Base-by-base conservation (phyloP, 53 echinoderm and acorn worm genomes). In the Hippasteria phrygiana region DNA sequence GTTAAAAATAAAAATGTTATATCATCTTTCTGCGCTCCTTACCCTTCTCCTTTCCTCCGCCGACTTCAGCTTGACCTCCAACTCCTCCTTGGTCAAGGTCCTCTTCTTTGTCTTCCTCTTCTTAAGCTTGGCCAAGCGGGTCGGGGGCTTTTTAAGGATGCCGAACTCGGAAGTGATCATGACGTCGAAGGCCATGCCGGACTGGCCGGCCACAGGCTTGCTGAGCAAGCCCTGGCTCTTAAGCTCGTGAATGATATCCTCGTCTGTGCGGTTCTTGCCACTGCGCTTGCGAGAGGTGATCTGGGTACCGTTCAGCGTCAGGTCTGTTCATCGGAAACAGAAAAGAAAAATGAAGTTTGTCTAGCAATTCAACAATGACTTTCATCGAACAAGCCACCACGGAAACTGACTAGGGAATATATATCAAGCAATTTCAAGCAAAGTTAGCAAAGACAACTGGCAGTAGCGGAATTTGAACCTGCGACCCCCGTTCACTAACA, bases 31-130 rank as follows among this genome's bases (percentile, higher is more conserved):
- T 29, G 12, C n/a, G n/a, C 26, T 64, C 2, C 87, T 88, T 62
- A 93, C 97, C 91, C 85, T 96, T 88, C 95, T 78, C 42, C 98
- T 93, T 73, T 94, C 98, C 64, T 98, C 98, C 6, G 98, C 98
- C 18, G 94, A 91, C 35, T 75, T 80, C 78, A 93, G 59, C 75
- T 98, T 98, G 17, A 93, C 98, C 28, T 98, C 98, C 24, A 98
- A 75, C 71, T 98, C 93, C 71, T 98, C 94, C 71, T 93, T 94
- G 27, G 98, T 98, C 48, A 92, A 31, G 37, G 51, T 51, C 73
- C 77, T 89, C 84, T 92, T 86, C 94, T 98, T 98, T 43, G 94
- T 94, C 92, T 91, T 98, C 43, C 65, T 94, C 90, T 90, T 96
- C 91, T 98, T 98, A 62, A 98, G 84, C 55, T 93, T 98, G 43